phyloP scores from a whole-genome alignment of 2,113 vertebrate species.

The Rhizomys pruinosus region DNA sequence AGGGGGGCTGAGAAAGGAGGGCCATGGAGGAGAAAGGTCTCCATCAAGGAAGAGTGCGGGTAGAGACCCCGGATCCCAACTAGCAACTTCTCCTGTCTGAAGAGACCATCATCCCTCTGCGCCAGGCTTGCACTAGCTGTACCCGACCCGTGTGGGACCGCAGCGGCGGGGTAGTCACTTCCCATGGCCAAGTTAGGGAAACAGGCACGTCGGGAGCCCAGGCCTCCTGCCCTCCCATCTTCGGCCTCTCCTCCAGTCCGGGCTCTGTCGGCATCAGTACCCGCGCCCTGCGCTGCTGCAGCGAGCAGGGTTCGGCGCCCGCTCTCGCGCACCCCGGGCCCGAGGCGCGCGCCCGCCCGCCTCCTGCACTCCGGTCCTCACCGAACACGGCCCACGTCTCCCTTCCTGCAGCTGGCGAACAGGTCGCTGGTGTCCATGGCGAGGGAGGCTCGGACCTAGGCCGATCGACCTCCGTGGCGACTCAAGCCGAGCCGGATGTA shows the following conservation, averaged over 20 bases:
- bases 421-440: constrained; percentile 95
- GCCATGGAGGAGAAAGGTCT: not conserved
- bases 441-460: constrained; percentile 77
- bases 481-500: constrained; percentile 15
- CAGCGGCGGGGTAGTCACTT: not conserved
- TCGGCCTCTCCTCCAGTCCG: not conserved
- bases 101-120: not conserved
- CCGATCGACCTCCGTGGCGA: not conserved
- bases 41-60: not conserved
- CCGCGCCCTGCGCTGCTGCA: too few relatives aligned
- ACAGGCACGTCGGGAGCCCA: too few relatives aligned
- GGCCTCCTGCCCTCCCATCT: not conserved
- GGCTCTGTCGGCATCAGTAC: not conserved
- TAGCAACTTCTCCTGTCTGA: not conserved
- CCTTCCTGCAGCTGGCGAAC: constrained; percentile 96
- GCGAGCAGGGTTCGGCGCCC: too few relatives aligned
- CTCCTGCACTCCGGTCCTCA: constrained; percentile 80
- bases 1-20: too few relatives aligned
- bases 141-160: not conserved
- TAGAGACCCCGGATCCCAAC: not conserved
- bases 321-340: not conserved
- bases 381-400: constrained; percentile 96
- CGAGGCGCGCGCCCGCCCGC: not conserved
- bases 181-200: not conserved
- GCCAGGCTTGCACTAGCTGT: not conserved